Base-by-base conservation (phyloP, 2,888 invertebrate genomes). In the Calameuta pallipes region DNA sequence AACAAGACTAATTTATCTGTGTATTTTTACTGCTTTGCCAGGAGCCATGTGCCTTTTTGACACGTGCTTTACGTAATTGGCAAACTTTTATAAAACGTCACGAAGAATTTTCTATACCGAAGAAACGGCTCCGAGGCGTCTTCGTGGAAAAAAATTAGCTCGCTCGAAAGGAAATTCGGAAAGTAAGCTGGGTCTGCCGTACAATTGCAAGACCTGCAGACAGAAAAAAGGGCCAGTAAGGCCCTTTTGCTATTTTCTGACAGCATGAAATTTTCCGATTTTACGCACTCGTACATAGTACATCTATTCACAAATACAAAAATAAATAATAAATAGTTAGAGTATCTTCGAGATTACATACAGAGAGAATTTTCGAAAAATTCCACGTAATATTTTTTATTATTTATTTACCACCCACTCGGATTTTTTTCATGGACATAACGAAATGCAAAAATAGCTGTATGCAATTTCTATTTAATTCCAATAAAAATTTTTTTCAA, bases 141-240 rank as follows among this genome's bases (percentile, higher is more conserved):
- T 75, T 75, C 78, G 41, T 35, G 69, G 75, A 75, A 70, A 12
- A 12, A 31, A 34, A 3, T 36, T 31, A 75, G 12, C 35, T 35
- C 34, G 74, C 13, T 35, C 36, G 34, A 69, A 41, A 56, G 56
- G 9, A 56, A 23, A 23, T 1, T 56, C 23, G 23, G 2, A 15
- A 74, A 75, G 69, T 77, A 74, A 75, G 68, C 74, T 31, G 78
- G 78, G 78, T 78, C 78, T 30, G 41, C 41, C 56, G 78, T 75
- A 34, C 75, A 75, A 36, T 78, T 75, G 33, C 41, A 69, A 30
- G 34, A 69, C 33, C 71, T 12, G 75, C 13, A 70, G 78, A 41
- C 41, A 41, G 71, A 70, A 56, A 69, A 70, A 78, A 71, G 75
- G 23, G 23, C 56, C 75, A 71, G 71, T 70, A 71, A 74, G 71